Percentiles rank a stretch among this genome's conserved stretches.
Conservation (phyloP, 2,888 invertebrate genomes). For the Eilema caniola region DNA sequence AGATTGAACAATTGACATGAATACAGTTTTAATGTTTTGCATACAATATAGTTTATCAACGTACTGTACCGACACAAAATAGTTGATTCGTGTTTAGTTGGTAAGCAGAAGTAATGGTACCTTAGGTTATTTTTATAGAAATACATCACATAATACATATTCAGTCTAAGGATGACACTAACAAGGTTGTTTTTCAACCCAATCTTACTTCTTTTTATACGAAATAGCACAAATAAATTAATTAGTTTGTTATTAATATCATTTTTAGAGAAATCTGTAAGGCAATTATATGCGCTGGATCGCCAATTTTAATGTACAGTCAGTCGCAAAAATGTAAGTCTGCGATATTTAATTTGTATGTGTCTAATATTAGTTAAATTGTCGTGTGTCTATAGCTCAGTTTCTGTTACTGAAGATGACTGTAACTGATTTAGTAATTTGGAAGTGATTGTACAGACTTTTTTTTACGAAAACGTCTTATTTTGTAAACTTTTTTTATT, state of each 20-base stretch:
- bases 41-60: constrained; percentile 1
- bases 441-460: constrained; percentile 43
- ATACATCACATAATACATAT: not conserved
- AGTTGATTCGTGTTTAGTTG: constrained; percentile 20
- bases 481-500: constrained; percentile 47
- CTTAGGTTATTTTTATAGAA: constrained; percentile 14
- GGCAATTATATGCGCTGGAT: constrained; percentile 42
- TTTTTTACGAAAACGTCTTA: constrained; percentile 34
- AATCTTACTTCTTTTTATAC: constrained; percentile 10
- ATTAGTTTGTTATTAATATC: constrained; percentile 22
- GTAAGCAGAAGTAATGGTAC: constrained; percentile 46
- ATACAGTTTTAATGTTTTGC: constrained; percentile 3
- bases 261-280: constrained; percentile 26
- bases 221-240: constrained; percentile 38
- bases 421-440: constrained; percentile 37
- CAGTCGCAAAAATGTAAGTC: constrained; percentile 20
- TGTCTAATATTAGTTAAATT: constrained; percentile 18
- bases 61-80: not conserved
- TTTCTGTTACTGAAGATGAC: constrained; percentile 26
- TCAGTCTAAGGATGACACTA: constrained; percentile 6
- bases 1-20: not conserved
- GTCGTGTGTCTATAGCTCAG: constrained; percentile 15
- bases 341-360: constrained; percentile 15
- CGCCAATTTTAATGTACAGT: constrained; percentile 37
- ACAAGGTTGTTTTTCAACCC: not conserved